Percentiles rank a stretch among this genome's conserved stretches.
phyloP scores from a whole-genome alignment of 1,140 invertebrate genomes.

The Hestina assimilis region DNA sequence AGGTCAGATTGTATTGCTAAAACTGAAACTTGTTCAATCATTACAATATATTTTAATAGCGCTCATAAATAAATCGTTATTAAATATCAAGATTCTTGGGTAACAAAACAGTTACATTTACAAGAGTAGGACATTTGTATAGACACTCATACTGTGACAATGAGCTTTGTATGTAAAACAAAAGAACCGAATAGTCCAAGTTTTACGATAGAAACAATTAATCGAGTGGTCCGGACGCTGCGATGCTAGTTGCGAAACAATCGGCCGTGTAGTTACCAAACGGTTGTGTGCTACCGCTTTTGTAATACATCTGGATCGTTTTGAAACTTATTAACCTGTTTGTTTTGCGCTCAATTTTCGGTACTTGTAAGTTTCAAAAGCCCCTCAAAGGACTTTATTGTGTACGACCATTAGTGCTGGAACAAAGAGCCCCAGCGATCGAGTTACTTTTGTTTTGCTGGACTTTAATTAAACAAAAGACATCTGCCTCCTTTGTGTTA shows the following conservation, averaged over 20 bases:
- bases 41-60: slow-evolving; percentile 48
- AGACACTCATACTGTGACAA: slow-evolving; percentile 37
- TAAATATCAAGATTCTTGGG: slow-evolving; percentile 36
- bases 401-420: slow-evolving; percentile 36
- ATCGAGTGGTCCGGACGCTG: slow-evolving; percentile 75
- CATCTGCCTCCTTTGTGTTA: slow-evolving; percentile 45
- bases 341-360: slow-evolving; percentile 63
- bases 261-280: slow-evolving; percentile 66
- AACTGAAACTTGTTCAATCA: slow-evolving; percentile 48
- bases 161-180: slow-evolving; percentile 50
- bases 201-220: slow-evolving; percentile 71
- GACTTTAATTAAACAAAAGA: slow-evolving; percentile 71
- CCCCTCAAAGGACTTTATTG: slow-evolving; percentile 61
- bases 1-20: slow-evolving; percentile 52
- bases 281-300: slow-evolving; percentile 74
- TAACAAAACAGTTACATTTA: slow-evolving; percentile 37
- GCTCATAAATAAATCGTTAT: slow-evolving; percentile 38
- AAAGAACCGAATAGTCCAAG: slow-evolving; percentile 64
- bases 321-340: slow-evolving; percentile 77
- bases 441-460: slow-evolving; percentile 68
- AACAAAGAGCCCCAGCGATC: slow-evolving; percentile 67
- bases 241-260: slow-evolving; percentile 70
- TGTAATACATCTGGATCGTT: slow-evolving; percentile 77
- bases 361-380: slow-evolving; percentile 56
- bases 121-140: slow-evolving; percentile 36